A percentile compares a stretch with the other conserved stretches of the same genome.
Evolutionary conservation across 2,113 vertebrate species (phyloP).

Genomic region (Anarrhichthys ocellatus): DNA sequence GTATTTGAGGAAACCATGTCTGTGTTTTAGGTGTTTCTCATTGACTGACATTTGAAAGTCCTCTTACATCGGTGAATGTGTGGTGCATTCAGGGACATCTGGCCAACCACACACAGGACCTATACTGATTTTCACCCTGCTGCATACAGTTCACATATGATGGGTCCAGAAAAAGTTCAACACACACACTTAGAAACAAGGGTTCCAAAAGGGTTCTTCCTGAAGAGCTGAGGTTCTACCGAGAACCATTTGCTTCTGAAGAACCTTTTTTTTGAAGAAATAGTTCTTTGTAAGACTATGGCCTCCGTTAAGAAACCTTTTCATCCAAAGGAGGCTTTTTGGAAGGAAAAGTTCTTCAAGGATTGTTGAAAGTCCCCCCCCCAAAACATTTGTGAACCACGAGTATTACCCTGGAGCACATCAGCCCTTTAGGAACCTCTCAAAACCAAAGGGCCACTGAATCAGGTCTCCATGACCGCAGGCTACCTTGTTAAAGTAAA

Average conservation of each 20-base stretch:
- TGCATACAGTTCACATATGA: slow-evolving; percentile 19
- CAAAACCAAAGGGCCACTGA: too few species aligned
- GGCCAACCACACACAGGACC: slow-evolving; percentile 15
- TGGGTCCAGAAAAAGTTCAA: slow-evolving; percentile 2
- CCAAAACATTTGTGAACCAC: too few species aligned
- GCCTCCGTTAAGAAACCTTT: not conserved
- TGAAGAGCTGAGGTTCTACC: too few species aligned
- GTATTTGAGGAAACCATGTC: not conserved
- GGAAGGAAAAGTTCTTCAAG: too few species aligned
- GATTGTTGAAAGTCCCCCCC: too few species aligned
- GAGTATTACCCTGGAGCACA: too few species aligned
- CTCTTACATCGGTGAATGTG: not conserved
- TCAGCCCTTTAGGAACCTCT: too few species aligned
- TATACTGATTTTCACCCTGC: not conserved
- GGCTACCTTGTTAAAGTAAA: too few species aligned
- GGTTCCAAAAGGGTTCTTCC: too few species aligned
- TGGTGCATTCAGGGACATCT: slow-evolving; percentile 29
- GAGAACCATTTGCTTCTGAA: not conserved
- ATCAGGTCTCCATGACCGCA: too few species aligned
- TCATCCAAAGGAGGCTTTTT: not conserved
- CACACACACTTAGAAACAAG: too few species aligned
- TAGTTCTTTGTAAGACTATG: not conserved
- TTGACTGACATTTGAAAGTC: slow-evolving; percentile 5
- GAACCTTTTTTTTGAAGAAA: too few species aligned
- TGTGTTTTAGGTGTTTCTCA: not conserved